A percentile compares a stretch with the other conserved stretches of the same genome.
These are phyloP conservation scores for Anastrepha ludens DNA, from an alignment of 1,140 invertebrate genomes.

Conservation along the genomic window DNA sequence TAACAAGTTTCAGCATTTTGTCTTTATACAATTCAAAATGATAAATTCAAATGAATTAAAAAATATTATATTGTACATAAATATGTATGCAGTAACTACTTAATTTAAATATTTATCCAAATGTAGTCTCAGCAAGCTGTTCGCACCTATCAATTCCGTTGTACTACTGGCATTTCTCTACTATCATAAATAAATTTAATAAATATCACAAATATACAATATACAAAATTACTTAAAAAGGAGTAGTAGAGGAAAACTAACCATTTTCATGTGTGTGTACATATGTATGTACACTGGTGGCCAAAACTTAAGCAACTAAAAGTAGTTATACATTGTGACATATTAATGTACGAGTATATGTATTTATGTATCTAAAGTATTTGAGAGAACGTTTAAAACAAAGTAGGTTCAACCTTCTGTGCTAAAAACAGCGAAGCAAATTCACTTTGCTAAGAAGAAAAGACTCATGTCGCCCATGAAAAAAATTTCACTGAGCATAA, in stretches of 20 bases:
- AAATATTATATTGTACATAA: neutral
- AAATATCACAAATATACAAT: neutral
- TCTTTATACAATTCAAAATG: neutral
- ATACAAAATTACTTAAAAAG: neutral
- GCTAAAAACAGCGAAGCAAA: no score
- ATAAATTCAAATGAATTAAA: neutral
- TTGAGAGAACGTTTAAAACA: no score
- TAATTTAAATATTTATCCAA: no score
- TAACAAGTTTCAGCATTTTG: constrained; percentile 8
- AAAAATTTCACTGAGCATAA: no score
- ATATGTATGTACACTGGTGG: neutral
- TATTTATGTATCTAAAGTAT: no score
- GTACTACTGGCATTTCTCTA: neutral
- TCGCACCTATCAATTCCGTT: neutral
- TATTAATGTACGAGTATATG: no score
- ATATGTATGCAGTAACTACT: no score
- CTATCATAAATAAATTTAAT: neutral
- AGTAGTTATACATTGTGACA: no score
- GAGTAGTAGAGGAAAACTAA: neutral
- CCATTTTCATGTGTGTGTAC: neutral
- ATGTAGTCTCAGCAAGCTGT: neutral
- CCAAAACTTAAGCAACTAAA: no score
- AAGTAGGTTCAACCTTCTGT: no score
- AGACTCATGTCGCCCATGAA: no score
- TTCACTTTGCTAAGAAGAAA: no score